Evolutionary conservation across 2,888 invertebrate species (phyloP), one percentile per base, ranked within the genome.

Genomic region (Tipula unca): DNA sequence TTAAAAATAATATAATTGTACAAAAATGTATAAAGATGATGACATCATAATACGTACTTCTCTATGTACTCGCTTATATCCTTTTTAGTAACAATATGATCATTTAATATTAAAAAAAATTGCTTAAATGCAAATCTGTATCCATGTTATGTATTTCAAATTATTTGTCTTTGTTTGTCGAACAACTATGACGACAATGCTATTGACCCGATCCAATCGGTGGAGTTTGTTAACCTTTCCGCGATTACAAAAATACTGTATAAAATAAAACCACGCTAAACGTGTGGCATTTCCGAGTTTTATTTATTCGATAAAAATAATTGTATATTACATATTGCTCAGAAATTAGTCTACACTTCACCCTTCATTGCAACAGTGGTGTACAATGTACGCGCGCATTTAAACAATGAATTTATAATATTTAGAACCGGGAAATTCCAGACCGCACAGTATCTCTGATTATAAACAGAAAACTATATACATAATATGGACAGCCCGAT

Each of bases 221-320:
- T 69, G 10, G 10, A 69, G 69, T 69, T 69, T 69, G 25, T 69
- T 69, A 69, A 69, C 69, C 69, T 69, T 25, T 69, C 69, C 10
- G 25, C 69, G 69, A 69, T 69, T 69, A 69, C 69, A 69, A 20
- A 25, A 69, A 5, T 17, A 17, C 17, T 25, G 25, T 69, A 69
- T 69, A 25, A 0, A 69, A 48, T 48, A 48, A 48, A 69, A 69
- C 69, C 69, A 25, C 69, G 69, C 69, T 69, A 25, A 69, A 69
- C 69, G 69, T 69, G 69, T 69, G 69, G 69, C 69, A 69, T 69
- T 69, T 69, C 69, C 69, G 69, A 69, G 69, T 69, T 69, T 69
- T 25, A 69, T 69, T 69, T 69, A 69, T 69, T 69, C 69, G 69
- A 69, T 69, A 69, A 69, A 69, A 20, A 69, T 69, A 10, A 25